Evolutionary conservation across 2,113 vertebrate species (phyloP).

Genomic region (Pachycephala philippinensis): DNA sequence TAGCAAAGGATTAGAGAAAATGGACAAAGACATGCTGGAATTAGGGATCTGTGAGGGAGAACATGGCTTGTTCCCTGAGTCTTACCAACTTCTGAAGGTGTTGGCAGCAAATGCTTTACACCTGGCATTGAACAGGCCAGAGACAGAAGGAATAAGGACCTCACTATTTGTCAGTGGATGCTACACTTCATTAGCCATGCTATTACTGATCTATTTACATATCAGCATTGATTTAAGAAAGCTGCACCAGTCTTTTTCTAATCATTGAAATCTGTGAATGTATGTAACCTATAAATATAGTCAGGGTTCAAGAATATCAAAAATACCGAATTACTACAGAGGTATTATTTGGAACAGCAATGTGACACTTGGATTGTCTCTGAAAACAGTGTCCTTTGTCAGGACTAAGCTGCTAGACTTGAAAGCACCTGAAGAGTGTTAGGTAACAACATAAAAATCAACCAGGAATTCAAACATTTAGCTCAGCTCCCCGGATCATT

Average conservation of each 20-base stretch:
- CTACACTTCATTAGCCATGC: not conserved
- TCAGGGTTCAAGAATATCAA: not conserved
- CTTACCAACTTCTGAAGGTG: not conserved
- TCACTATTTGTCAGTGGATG: not conserved
- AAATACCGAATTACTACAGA: not conserved
- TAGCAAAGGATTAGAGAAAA: not conserved
- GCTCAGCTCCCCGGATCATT: not conserved
- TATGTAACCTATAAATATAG: not conserved
- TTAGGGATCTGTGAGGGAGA: not conserved
- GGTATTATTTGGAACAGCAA: not conserved
- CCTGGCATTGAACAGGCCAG: not conserved
- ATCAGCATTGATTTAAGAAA: not conserved
- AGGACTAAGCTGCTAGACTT: not conserved
- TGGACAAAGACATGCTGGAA: not conserved
- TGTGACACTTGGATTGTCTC: not conserved
- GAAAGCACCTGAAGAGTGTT: not conserved
- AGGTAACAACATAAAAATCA: not conserved
- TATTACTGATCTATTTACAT: not conserved
- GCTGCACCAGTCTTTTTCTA: not conserved
- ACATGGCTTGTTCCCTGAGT: not conserved
- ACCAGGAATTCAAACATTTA: not conserved
- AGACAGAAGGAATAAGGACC: not conserved
- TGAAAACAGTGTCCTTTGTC: not conserved
- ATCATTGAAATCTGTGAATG: not conserved
- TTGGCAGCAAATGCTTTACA: not conserved